These are phyloP conservation scores for Acronicta alni DNA, from an alignment of 2,888 invertebrate species.

Conservation along the genomic window DNA sequence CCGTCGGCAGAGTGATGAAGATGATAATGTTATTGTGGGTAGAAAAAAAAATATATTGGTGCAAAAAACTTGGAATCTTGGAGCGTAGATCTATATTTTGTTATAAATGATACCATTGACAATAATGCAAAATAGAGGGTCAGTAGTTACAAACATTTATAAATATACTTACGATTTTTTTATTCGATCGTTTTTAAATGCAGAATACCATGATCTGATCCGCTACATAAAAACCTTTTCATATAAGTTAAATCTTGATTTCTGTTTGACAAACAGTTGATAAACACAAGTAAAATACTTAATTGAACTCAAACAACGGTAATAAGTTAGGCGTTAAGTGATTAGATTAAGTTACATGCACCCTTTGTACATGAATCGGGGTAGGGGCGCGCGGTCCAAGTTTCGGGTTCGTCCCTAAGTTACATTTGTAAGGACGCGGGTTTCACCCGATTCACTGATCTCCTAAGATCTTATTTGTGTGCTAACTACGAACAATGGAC, in stretches of 20 bases:
- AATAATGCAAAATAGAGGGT: too few species aligned
- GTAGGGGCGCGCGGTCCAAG: slow-evolving; percentile 74
- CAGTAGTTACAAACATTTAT: too few species aligned
- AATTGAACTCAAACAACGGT: slow-evolving; percentile 60
- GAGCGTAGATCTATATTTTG: background rate
- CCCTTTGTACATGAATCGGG: slow-evolving; percentile 65
- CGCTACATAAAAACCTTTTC: too few species aligned
- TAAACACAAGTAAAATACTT: slow-evolving; percentile 46
- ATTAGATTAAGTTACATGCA: slow-evolving; percentile 63
- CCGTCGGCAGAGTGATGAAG: too few species aligned
- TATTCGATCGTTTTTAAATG: too few species aligned
- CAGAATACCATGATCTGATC: too few species aligned
- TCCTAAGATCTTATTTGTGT: slow-evolving; percentile 75
- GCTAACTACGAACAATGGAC: slow-evolving; percentile 71
- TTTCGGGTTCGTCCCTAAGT: slow-evolving; percentile 84
- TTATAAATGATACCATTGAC: too few species aligned
- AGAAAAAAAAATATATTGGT: too few species aligned
- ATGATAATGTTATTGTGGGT: too few species aligned
- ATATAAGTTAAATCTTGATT: background rate
- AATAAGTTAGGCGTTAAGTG: slow-evolving; percentile 62
- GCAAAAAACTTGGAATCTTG: too few species aligned
- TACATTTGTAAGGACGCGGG: slow-evolving; percentile 76
- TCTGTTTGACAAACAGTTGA: slow-evolving; percentile 32
- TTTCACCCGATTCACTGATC: slow-evolving; percentile 70
- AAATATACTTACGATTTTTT: too few species aligned